A percentile compares a stretch with the other conserved stretches of the same genome.
phyloP scores from a whole-genome alignment of 2,888 invertebrate species.

The Quadriops clusia region DNA sequence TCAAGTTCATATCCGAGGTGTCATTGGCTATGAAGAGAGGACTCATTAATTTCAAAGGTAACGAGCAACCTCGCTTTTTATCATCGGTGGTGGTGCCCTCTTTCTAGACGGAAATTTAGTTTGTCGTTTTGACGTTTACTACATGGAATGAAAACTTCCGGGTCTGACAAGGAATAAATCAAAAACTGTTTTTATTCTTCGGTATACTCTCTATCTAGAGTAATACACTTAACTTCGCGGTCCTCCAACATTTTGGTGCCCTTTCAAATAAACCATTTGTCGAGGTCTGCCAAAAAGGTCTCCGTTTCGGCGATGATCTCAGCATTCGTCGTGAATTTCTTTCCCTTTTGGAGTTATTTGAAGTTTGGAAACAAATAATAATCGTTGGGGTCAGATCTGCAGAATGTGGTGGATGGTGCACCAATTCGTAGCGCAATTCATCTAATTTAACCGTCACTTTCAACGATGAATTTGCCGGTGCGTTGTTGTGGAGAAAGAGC shows the following conservation, averaged over 20 bases:
- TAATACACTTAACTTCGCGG: not conserved
- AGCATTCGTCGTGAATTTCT: not conserved
- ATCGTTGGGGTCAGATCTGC: not conserved
- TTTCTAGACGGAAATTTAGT: no score
- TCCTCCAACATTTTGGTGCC: slow-evolving; percentile 1
- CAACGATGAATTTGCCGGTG: not conserved
- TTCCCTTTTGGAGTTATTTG: not conserved
- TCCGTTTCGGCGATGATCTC: not conserved
- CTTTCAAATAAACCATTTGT: not conserved
- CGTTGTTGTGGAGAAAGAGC: not conserved
- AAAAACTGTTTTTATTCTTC: no score
- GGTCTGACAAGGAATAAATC: no score
- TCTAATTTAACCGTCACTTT: not conserved
- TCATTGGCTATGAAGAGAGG: no score
- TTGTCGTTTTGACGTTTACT: no score
- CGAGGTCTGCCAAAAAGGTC: no score
- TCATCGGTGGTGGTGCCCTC: no score
- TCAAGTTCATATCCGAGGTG: no score
- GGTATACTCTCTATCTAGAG: no score
- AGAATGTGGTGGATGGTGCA: not conserved
- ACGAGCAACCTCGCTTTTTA: no score
- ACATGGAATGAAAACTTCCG: no score
- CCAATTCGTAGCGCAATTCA: slow-evolving; percentile 1
- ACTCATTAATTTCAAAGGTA: no score
- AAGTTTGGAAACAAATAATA: not conserved